These are phyloP conservation scores for Gnatocerus cornutus DNA, from an alignment of 2,888 invertebrate genomes.

Conservation along the genomic window DNA sequence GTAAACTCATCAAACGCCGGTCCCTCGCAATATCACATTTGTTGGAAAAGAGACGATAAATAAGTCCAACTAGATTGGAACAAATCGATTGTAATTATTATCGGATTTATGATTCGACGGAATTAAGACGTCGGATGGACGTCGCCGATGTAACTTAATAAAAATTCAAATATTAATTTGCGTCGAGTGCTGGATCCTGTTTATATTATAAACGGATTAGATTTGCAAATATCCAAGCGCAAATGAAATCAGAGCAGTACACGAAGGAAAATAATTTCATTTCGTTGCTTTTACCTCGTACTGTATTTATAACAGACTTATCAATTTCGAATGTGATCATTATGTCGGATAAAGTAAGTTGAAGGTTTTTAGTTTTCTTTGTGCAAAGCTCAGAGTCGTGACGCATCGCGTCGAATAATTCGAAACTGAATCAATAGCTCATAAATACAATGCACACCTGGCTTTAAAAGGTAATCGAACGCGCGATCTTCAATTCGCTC, in stretches of 20 bases:
- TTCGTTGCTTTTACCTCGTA: too few relatives aligned
- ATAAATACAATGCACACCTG: constrained; percentile 51
- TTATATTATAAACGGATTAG: constrained; percentile 64
- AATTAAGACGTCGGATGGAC: constrained; percentile 22
- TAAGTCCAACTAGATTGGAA: background rate
- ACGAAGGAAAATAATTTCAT: background rate
- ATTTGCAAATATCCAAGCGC: constrained; percentile 60
- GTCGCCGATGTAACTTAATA: constrained; percentile 58
- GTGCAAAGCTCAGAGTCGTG: constrained; percentile 4
- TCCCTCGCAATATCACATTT: constrained; percentile 55
- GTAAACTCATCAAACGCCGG: constrained; percentile 59
- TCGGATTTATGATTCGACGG: constrained; percentile 11
- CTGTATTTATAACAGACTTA: too few relatives aligned
- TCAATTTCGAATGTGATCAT: too few relatives aligned
- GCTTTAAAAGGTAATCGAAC: constrained; percentile 34
- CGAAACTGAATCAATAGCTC: constrained; percentile 45
- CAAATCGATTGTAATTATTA: constrained; percentile 31
- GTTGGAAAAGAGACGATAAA: constrained; percentile 39
- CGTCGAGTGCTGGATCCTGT: constrained; percentile 62
- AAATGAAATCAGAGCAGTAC: constrained; percentile 4
- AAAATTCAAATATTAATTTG: constrained; percentile 65
- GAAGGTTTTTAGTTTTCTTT: background rate
- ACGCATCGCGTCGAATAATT: constrained; percentile 38
- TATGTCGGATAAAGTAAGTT: too few relatives aligned
- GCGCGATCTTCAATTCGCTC: constrained; percentile 26